Base-by-base conservation (phyloP, 2,113 vertebrate genomes). In the Ploceus nigricollis region DNA sequence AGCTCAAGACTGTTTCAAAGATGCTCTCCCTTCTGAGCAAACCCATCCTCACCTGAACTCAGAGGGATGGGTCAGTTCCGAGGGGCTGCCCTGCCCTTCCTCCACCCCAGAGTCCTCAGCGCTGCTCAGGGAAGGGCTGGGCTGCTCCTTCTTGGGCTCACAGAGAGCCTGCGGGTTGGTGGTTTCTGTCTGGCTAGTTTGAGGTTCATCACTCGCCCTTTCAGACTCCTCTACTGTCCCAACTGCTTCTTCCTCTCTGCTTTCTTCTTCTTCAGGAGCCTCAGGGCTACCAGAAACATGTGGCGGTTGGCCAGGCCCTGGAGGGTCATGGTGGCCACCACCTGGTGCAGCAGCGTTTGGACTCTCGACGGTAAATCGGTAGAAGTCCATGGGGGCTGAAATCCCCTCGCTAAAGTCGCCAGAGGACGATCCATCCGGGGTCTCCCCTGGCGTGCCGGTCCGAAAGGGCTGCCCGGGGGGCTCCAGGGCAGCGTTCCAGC, bases 281-380 rank as follows among this genome's bases (percentile, higher is more conserved):
- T 98, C 98, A 99, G 97, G 71, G 98, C 99, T 81, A 99, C 98
- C 92, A 98, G 97, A 93, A 98, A 99, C 97, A 99, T 99, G 96
- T 97, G 98, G 94, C 95, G 98, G 96, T 98, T 99, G 98, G 98
- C 99, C 93, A 98, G 97, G 88, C 99, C 99, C 98, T 99, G 99
- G 27, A 99, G 97, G 1, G 99, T 99, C 99, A 99, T 99, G 70
- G 99, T 98, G 47, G 99, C 99, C 79, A 98, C 99, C 96, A 99
- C 99, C 91, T 98, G 98, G 35, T 98, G 98, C 61, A 99, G 96
- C 91, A 99, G 98, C 13, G 93, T 98, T 98, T 99, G 99, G 97
- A 99, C 99, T 98, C 98, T 98, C 97, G 4, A 98, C 8, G 98
- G 99, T 98, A 99, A 99, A 99, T 98, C 98, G 97, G 99, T 99